Percentiles rank a stretch among this genome's conserved stretches.
phyloP scores from a whole-genome alignment of 2,113 vertebrate species.

The Prunella himalayana region DNA sequence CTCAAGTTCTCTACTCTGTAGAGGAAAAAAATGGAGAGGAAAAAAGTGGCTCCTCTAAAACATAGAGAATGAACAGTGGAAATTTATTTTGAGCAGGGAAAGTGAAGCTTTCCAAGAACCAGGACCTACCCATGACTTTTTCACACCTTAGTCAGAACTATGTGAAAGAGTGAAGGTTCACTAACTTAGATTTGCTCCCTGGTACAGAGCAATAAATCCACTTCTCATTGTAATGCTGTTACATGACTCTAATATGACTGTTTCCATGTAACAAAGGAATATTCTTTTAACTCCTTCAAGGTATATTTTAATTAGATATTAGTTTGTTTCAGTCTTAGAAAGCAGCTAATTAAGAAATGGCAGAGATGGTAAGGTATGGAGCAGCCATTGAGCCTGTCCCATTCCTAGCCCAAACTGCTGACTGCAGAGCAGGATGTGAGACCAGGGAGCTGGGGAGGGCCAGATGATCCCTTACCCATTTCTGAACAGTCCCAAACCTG shows the following conservation, averaged over 20 bases:
- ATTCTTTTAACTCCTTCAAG: background rate
- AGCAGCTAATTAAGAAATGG: background rate
- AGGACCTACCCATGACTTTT: background rate
- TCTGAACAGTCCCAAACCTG: background rate
- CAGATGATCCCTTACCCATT: background rate
- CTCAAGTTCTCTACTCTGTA: slow-evolving; percentile 77
- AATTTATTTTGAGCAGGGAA: background rate
- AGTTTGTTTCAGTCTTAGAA: background rate
- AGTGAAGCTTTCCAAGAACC: background rate
- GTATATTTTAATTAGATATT: background rate
- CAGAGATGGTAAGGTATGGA: background rate
- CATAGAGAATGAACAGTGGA: background rate
- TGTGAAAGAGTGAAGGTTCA: background rate
- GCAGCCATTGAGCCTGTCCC: background rate
- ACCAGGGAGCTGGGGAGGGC: background rate
- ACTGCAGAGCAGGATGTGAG: background rate
- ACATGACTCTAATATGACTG: background rate
- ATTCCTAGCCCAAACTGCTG: background rate
- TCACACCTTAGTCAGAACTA: background rate
- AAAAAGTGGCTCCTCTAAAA: background rate
- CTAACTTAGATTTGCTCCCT: background rate
- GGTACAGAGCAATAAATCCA: background rate
- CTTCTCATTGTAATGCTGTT: background rate
- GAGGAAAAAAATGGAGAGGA: background rate
- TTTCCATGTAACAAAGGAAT: background rate